Evolutionary conservation across 2,797 vertebrate species (phyloP).

Genomic region (Picus viridis): DNA sequence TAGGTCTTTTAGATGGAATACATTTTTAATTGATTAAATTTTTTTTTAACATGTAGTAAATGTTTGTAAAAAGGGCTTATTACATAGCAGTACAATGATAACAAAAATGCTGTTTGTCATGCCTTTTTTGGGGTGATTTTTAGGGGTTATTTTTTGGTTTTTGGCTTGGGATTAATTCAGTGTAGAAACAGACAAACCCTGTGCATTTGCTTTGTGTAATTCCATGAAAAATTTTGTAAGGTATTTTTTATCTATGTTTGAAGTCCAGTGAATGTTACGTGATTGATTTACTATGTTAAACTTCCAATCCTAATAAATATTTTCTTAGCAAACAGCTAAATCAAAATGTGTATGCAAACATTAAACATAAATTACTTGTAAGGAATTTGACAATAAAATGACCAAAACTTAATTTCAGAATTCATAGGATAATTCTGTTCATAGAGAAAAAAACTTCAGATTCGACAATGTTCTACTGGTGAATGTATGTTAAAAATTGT

Average conservation of each 20-base stretch:
- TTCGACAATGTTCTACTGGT: neutral
- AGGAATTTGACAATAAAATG: constrained; percentile 42
- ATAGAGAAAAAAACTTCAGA: neutral
- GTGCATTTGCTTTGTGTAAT: constrained; percentile 67
- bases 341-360: constrained; percentile 36
- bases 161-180: constrained; percentile 70
- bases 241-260: constrained; percentile 70
- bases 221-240: constrained; percentile 69
- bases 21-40: constrained; percentile 71
- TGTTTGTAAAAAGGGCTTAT: constrained; percentile 81
- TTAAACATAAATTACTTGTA: constrained; percentile 33
- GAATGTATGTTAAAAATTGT: neutral
- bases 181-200: constrained; percentile 66
- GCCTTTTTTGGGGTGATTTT: constrained; percentile 63
- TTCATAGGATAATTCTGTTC: constrained; percentile 41
- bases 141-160: constrained; percentile 57
- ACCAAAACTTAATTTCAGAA: constrained; percentile 29
- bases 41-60: constrained; percentile 72
- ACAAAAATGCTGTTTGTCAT: constrained; percentile 72
- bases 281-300: constrained; percentile 76
- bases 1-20: constrained; percentile 79
- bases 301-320: constrained; percentile 76
- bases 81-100: constrained; percentile 72
- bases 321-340: constrained; percentile 75
- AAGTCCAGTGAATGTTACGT: constrained; percentile 73